Conservation (phyloP, 2,797 vertebrate genomes). For the Neosilurus mollespiculum region DNA sequence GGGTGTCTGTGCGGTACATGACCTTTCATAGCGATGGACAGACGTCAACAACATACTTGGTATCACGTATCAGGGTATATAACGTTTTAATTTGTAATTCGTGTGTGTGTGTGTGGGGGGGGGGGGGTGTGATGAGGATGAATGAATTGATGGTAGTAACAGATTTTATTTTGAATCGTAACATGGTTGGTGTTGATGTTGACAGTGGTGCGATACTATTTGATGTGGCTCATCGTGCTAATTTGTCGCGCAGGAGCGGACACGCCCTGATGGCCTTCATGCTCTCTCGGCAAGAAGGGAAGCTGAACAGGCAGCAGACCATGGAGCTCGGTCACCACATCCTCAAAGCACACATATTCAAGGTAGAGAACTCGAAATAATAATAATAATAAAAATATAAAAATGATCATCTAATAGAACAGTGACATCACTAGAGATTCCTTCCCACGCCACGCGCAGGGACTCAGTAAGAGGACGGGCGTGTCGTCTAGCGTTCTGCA, state of each 20-base stretch:
- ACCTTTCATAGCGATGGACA: background rate
- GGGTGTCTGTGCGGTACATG: background rate
- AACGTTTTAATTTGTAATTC: background rate
- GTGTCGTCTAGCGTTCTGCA: slow-evolving; percentile 96
- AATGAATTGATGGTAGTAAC: background rate
- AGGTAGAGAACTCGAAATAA: slow-evolving; percentile 74
- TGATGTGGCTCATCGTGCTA: background rate
- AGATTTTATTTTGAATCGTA: background rate
- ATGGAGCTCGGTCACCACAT: slow-evolving; percentile 99
- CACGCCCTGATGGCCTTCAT: slow-evolving; percentile 97
- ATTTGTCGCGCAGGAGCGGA: slow-evolving; percentile 79
- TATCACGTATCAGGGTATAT: too few species aligned
- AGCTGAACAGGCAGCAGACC: slow-evolving; percentile 96
- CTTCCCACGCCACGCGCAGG: slow-evolving; percentile 67
- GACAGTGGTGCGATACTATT: slow-evolving; percentile 6
- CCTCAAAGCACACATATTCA: slow-evolving; percentile 98
- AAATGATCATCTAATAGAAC: background rate
- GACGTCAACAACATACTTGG: rapidly evolving
- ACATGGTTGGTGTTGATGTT: background rate
- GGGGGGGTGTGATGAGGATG: too few species aligned
- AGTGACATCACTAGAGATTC: background rate
- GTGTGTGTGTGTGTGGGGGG: background rate
- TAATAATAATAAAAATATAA: too few species aligned
- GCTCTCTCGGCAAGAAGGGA: slow-evolving; percentile 96
- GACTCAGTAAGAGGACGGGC: slow-evolving; percentile 92